Conservation (phyloP, 2,888 invertebrate genomes). For the Cephus nigrinus region DNA sequence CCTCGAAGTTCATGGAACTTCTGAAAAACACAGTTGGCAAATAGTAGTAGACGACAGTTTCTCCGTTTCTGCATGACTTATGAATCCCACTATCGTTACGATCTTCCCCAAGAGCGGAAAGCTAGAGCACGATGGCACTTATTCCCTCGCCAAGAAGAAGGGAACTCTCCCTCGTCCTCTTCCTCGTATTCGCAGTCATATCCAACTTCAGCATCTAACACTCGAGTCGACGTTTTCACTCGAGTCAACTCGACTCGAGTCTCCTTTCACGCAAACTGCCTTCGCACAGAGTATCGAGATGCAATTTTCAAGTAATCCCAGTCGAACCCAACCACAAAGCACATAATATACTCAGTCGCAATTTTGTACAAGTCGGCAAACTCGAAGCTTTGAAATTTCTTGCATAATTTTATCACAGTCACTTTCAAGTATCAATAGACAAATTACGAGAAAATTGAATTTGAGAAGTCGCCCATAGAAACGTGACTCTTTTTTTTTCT, state of each 20-base stretch:
- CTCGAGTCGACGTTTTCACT: not conserved
- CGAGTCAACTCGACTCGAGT: not conserved
- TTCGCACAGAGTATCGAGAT: not conserved
- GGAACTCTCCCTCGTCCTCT: constrained; percentile 17
- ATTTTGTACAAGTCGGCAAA: not conserved
- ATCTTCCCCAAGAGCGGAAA: constrained; percentile 22
- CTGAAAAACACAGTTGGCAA: not conserved
- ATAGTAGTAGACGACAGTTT: constrained; percentile 19
- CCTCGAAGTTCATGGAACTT: not conserved
- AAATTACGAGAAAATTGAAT: not conserved
- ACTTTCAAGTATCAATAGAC: no score
- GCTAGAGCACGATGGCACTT: not conserved
- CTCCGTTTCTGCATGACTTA: constrained; percentile 37
- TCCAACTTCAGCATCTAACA: not conserved
- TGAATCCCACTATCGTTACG: constrained; percentile 38
- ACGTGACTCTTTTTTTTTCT: not conserved
- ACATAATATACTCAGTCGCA: not conserved
- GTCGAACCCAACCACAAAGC: not conserved
- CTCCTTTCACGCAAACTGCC: not conserved
- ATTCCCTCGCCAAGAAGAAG: not conserved
- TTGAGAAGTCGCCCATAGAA: not conserved
- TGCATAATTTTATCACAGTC: no score
- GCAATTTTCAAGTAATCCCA: not conserved
- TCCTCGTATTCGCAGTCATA: constrained; percentile 17
- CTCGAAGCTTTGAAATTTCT: no score